Evolutionary conservation across 1,140 invertebrate genomes (phyloP).

Genomic region (Drosophila murphyi): DNA sequence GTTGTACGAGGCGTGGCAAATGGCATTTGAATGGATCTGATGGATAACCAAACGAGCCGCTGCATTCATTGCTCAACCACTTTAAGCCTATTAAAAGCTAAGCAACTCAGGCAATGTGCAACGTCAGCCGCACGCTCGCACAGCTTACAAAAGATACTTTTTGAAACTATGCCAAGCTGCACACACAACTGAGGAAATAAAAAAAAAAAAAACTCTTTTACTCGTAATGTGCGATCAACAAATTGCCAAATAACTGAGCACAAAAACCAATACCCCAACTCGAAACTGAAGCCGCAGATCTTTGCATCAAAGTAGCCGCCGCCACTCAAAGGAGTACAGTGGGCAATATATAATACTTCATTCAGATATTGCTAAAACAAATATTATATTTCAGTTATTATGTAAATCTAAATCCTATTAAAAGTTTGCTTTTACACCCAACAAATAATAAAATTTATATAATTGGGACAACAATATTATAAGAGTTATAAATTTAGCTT

Average conservation of each 20-base stretch:
- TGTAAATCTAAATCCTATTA: too few relatives aligned
- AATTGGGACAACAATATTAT: too few relatives aligned
- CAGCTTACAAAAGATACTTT: slow-evolving; percentile 53
- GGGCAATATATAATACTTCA: slow-evolving; percentile 4
- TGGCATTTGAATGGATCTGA: slow-evolving; percentile 53
- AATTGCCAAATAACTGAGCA: slow-evolving; percentile 71
- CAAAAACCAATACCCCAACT: slow-evolving; percentile 40
- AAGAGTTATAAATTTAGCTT: too few relatives aligned
- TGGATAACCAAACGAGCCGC: slow-evolving; percentile 38
- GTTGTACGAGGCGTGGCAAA: slow-evolving; percentile 64
- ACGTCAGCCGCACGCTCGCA: neutral
- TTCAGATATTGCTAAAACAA: too few relatives aligned
- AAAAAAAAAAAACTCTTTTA: slow-evolving; percentile 28
- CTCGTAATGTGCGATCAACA: slow-evolving; percentile 66
- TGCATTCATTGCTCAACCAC: slow-evolving; percentile 68
- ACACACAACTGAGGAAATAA: slow-evolving; percentile 11
- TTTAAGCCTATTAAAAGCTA: slow-evolving; percentile 69
- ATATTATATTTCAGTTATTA: too few relatives aligned
- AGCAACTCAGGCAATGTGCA: slow-evolving; percentile 56
- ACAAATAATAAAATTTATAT: too few relatives aligned
- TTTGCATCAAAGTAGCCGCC: slow-evolving; percentile 49
- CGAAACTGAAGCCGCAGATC: slow-evolving; percentile 24
- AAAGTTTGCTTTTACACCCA: too few relatives aligned
- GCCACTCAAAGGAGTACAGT: slow-evolving; percentile 42
- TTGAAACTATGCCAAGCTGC: slow-evolving; percentile 58